Percentiles rank a stretch among this genome's conserved stretches.
Conservation (phyloP, 2,888 invertebrate genomes). For the Trachelus stipa region DNA sequence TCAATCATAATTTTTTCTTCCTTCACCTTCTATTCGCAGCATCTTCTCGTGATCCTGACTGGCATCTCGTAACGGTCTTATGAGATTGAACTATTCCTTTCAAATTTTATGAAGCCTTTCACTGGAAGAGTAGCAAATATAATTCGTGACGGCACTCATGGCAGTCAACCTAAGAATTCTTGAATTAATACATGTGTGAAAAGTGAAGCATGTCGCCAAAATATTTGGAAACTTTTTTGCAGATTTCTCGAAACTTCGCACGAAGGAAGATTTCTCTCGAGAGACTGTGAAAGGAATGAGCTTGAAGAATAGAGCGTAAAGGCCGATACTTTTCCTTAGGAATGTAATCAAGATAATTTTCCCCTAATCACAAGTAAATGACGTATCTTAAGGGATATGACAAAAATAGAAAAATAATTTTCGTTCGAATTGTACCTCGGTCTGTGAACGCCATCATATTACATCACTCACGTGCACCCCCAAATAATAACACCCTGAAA, state of each 20-base stretch:
- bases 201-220: not conserved
- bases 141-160: not conserved
- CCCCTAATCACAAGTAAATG: not conserved
- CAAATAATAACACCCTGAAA: not conserved
- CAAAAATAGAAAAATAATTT: not conserved
- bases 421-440: not conserved
- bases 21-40: not conserved
- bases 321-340: not conserved
- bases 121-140: not conserved
- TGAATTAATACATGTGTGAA: not conserved
- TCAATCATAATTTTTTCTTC: too few species aligned
- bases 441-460: not conserved
- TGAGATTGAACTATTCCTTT: not conserved
- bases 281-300: not conserved
- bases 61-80: not conserved
- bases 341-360: not conserved
- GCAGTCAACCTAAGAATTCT: not conserved
- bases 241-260: not conserved
- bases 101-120: not conserved
- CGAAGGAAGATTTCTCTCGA: not conserved
- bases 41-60: not conserved
- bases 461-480: not conserved
- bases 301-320: not conserved
- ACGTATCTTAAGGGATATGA: not conserved
- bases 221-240: not conserved